These are phyloP conservation scores for Caenorhabditis sp. DNA, from an alignment of 2,888 invertebrate species.

Conservation along the genomic window DNA sequence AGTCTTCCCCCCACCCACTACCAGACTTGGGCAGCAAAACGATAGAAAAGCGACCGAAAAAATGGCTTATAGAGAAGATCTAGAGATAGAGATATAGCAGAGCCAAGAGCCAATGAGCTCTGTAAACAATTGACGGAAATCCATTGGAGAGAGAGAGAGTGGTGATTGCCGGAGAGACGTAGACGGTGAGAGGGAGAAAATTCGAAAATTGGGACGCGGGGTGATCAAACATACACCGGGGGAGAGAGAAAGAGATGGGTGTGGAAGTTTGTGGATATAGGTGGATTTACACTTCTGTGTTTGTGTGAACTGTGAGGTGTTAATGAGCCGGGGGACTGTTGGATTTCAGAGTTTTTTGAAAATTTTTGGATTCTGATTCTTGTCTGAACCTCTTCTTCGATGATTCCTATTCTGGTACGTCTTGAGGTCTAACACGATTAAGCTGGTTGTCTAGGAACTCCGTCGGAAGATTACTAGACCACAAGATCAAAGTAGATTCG, in stretches of 20 bases:
- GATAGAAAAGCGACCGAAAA: not conserved
- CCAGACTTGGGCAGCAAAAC: too few relatives aligned
- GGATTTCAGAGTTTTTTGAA: not conserved
- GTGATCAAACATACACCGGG: not conserved
- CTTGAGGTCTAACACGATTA: too few relatives aligned
- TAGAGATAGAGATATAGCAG: not conserved
- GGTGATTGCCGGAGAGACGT: conserved; percentile 7
- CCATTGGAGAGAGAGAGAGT: not conserved
- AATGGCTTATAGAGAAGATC: not conserved
- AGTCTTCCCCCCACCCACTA: too few relatives aligned
- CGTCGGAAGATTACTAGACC: too few relatives aligned
- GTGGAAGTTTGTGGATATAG: not conserved
- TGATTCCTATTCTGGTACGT: too few relatives aligned
- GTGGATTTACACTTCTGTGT: conserved; percentile 1
- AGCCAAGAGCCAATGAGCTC: conserved; percentile 16
- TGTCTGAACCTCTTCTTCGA: not conserved
- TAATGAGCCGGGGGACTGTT: not conserved
- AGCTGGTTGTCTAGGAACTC: too few relatives aligned
- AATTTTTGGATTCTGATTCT: not conserved
- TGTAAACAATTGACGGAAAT: conserved; percentile 18
- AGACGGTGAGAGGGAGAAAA: not conserved
- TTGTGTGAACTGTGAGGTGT: not conserved
- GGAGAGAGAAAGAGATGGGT: too few relatives aligned
- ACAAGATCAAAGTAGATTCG: too few relatives aligned
- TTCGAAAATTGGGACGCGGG: not conserved